phyloP scores from a whole-genome alignment of 2,888 invertebrate genomes.

The Callimorpha dominula region DNA sequence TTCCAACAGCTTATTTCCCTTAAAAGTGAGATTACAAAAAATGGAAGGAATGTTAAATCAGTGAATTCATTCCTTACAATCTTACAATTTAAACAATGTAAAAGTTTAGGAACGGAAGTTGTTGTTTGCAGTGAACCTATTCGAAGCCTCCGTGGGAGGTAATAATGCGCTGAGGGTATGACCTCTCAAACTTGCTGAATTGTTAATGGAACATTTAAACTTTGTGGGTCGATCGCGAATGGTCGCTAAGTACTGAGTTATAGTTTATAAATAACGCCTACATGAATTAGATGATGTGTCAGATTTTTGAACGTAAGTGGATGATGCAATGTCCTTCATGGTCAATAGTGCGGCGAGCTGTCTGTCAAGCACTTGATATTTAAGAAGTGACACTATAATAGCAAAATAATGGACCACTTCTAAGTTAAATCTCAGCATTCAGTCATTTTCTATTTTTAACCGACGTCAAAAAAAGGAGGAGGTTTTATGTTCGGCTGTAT shows the following conservation, averaged over 20 bases:
- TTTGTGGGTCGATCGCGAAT: conserved; percentile 56
- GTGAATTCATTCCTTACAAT: conserved; percentile 30
- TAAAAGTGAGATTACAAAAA: background rate
- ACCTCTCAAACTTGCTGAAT: conserved; percentile 50
- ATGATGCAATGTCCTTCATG: conserved; percentile 10
- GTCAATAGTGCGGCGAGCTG: background rate
- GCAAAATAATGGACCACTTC: too few species aligned
- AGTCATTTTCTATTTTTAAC: background rate
- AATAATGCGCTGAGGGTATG: conserved; percentile 30
- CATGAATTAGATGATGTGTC: conserved; percentile 10
- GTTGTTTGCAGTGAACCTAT: conserved; percentile 33
- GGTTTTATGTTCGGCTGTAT: too few species aligned
- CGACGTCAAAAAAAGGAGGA: too few species aligned
- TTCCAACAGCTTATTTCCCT: background rate
- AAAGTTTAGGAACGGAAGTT: conserved; percentile 36
- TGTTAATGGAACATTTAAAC: conserved; percentile 62
- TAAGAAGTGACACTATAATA: background rate
- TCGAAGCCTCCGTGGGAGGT: conserved; percentile 21
- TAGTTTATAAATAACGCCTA: conserved; percentile 37
- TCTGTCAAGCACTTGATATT: background rate
- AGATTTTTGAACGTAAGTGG: conserved; percentile 8
- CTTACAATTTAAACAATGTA: conserved; percentile 41
- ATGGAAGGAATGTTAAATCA: background rate
- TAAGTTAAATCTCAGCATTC: background rate
- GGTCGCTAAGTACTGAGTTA: conserved; percentile 49